phyloP scores from a whole-genome alignment of 2,888 invertebrate species.

The Hyposoter dolosus region DNA sequence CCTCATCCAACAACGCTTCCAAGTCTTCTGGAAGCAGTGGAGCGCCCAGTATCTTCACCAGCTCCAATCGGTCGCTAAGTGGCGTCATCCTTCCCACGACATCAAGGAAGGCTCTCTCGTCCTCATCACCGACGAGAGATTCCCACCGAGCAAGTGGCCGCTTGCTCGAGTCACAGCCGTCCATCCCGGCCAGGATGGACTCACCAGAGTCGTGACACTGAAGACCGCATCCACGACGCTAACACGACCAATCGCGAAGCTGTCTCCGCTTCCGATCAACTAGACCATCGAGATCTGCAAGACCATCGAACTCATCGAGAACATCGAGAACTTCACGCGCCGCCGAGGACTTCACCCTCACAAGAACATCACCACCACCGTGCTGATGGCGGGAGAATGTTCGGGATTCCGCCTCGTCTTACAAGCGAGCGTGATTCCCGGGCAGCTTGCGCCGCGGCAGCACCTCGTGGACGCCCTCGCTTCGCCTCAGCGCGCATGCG shows the following conservation, averaged over 20 bases:
- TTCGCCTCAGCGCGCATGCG: neutral
- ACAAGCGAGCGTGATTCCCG: conserved; percentile 9
- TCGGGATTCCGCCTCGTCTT: conserved; percentile 22
- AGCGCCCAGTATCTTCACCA: conserved; percentile 8
- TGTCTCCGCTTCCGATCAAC: neutral
- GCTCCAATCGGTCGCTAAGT: conserved; percentile 12
- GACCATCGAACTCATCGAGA: no score
- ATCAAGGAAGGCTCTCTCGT: no score
- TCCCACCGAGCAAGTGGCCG: neutral
- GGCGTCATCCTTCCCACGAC: neutral
- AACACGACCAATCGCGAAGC: conserved; percentile 18
- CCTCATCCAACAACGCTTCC: conserved; percentile 9
- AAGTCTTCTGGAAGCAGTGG: conserved; percentile 14
- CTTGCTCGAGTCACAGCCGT: neutral
- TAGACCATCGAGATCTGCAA: no score
- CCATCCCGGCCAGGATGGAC: conserved; percentile 30
- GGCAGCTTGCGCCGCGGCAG: conserved; percentile 10
- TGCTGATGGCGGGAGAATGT: conserved; percentile 24
- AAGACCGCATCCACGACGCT: conserved; percentile 12
- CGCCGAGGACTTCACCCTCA: neutral
- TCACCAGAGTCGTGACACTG: conserved; percentile 18
- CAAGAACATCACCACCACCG: conserved; percentile 14
- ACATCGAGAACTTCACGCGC: neutral
- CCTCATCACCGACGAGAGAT: no score
- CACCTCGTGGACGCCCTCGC: conserved; percentile 13